Conservation (phyloP, 2,888 invertebrate species). For the Bimastos eiseni region DNA sequence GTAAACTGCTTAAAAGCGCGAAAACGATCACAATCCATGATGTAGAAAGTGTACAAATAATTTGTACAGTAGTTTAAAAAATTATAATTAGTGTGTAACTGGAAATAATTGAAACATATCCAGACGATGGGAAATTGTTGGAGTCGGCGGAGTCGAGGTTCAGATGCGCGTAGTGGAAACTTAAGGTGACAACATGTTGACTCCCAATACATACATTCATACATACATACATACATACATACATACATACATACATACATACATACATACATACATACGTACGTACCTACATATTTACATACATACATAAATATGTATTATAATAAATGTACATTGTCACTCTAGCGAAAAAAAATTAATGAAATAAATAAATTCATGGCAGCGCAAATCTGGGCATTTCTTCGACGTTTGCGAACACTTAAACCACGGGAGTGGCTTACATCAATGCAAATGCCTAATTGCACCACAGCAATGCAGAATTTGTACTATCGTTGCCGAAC, state of each 20-base stretch:
- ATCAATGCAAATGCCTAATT: background rate
- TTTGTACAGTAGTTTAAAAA: background rate
- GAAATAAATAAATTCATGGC: background rate
- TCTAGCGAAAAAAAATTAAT: background rate
- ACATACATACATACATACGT: no score
- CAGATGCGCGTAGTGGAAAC: background rate
- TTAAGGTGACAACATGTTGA: background rate
- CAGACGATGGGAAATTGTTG: slow-evolving; percentile 2
- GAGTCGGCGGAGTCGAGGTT: background rate
- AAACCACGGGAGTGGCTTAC: background rate
- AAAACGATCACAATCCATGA: background rate
- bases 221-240: no score
- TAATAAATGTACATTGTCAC: no score
- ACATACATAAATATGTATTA: no score
- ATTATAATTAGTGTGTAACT: background rate
- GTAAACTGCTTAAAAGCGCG: background rate
- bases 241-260: no score
- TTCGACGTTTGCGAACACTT: background rate
- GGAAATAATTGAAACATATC: background rate
- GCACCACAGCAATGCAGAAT: background rate
- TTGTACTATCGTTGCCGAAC: background rate
- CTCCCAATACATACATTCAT: no score
- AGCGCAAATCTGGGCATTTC: background rate
- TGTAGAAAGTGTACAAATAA: background rate
- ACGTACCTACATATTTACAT: no score